These are phyloP conservation scores for Diplazon laetatorius DNA, from an alignment of 2,888 invertebrate species.

Conservation along the genomic window DNA sequence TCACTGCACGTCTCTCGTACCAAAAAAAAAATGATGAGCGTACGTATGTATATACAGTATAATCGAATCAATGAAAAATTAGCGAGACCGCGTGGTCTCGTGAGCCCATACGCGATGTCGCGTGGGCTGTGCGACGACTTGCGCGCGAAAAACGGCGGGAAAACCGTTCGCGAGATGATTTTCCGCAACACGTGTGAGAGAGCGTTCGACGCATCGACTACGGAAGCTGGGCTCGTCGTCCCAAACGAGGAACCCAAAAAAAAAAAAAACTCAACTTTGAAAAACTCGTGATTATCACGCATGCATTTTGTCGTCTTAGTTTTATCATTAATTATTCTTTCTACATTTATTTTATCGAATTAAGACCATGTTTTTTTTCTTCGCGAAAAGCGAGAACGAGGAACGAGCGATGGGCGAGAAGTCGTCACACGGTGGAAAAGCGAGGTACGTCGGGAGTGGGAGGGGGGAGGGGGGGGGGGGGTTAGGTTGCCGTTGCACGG, in stretches of 20 bases:
- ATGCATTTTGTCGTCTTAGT: constrained; percentile 59
- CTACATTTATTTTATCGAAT: constrained; percentile 57
- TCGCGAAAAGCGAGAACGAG: constrained; percentile 39
- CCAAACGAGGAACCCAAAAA: too few relatives aligned
- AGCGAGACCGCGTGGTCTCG: neutral
- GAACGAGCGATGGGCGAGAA: constrained; percentile 31
- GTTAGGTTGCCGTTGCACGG: constrained; percentile 7
- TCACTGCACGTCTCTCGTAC: neutral
- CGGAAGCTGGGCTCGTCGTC: too few relatives aligned
- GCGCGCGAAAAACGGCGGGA: constrained; percentile 61
- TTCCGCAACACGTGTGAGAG: neutral
- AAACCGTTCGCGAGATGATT: constrained; percentile 39
- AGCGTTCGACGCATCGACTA: neutral
- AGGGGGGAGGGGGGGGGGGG: constrained; percentile 1
- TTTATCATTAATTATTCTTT: too few relatives aligned
- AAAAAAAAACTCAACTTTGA: constrained; percentile 70
- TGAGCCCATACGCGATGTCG: neutral
- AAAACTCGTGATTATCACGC: constrained; percentile 73
- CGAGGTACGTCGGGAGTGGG: constrained; percentile 32
- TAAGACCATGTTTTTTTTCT: constrained; percentile 61
- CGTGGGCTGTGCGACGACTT: constrained; percentile 44
- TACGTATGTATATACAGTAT: constrained; percentile 3
- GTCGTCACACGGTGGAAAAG: constrained; percentile 1
- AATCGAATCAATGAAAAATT: constrained; percentile 35
- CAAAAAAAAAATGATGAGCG: constrained; percentile 25